Evolutionary conservation across 2,797 vertebrate species (phyloP).

Genomic region (Crypturellus tataupa): DNA sequence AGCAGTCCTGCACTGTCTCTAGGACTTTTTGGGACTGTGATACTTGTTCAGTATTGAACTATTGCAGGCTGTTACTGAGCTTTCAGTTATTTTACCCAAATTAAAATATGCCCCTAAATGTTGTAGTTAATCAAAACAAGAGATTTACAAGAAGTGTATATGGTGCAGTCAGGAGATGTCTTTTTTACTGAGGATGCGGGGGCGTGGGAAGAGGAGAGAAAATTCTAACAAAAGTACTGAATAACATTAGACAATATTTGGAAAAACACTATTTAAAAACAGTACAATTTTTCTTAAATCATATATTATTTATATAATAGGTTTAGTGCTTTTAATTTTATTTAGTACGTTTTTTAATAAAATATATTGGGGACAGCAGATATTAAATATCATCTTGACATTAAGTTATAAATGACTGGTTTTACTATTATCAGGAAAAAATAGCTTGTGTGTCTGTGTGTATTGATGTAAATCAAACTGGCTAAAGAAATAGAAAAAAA

Average conservation of each 20-base stretch:
- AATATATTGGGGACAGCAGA: background rate
- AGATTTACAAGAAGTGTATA: background rate
- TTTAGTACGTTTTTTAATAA: background rate
- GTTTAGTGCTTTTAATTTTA: background rate
- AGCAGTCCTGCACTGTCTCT: background rate
- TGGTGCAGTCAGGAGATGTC: background rate
- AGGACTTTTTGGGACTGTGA: no score
- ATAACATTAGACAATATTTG: background rate
- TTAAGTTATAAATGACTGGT: background rate
- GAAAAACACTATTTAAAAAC: background rate
- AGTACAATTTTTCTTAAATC: background rate
- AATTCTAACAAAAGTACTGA: background rate
- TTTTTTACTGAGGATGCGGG: fast-evolving
- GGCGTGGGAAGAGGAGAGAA: fast-evolving
- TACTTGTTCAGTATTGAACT: no score
- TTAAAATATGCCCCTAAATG: background rate
- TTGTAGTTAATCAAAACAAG: background rate
- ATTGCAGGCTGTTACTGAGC: background rate
- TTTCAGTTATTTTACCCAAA: background rate
- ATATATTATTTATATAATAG: background rate
- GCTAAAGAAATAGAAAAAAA: background rate
- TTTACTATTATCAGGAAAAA: background rate
- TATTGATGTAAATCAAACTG: background rate
- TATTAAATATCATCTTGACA: background rate
- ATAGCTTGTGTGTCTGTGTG: fast-evolving